Evolutionary conservation across 1,140 invertebrate species (phyloP).

Genomic region (Rhopalosiphum maidis): DNA sequence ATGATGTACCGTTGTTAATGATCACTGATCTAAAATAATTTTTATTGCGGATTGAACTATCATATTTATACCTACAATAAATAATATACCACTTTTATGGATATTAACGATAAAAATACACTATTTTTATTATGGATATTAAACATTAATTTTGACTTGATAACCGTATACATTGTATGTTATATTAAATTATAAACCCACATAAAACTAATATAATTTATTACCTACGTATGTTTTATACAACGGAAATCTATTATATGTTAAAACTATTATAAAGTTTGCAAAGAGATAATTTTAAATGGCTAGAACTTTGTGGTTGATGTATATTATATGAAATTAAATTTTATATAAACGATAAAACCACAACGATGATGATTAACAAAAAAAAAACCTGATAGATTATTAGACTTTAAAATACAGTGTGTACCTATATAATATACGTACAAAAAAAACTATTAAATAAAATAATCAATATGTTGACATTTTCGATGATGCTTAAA

Average conservation of each 20-base stretch:
- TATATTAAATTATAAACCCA: background rate
- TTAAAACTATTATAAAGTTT: background rate
- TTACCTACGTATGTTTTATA: background rate
- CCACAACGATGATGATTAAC: background rate
- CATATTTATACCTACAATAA: background rate
- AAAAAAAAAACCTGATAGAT: background rate
- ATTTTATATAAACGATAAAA: background rate
- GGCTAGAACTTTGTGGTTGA: background rate
- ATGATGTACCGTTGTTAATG: background rate
- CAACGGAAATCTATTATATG: background rate
- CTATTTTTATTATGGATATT: constrained; percentile 3
- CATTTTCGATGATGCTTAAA: background rate
- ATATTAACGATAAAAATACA: background rate
- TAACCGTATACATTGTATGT: background rate
- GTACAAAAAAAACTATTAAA: background rate
- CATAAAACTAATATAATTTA: background rate
- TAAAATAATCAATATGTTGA: background rate
- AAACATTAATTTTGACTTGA: background rate
- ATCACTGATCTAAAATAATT: constrained; percentile 7
- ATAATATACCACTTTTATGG: background rate
- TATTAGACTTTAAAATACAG: background rate
- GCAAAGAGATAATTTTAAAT: background rate
- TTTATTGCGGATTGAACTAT: background rate
- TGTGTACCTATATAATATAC: background rate
- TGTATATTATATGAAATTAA: background rate